phyloP scores from a whole-genome alignment of 2,113 vertebrate species.

The Otus sunia region DNA sequence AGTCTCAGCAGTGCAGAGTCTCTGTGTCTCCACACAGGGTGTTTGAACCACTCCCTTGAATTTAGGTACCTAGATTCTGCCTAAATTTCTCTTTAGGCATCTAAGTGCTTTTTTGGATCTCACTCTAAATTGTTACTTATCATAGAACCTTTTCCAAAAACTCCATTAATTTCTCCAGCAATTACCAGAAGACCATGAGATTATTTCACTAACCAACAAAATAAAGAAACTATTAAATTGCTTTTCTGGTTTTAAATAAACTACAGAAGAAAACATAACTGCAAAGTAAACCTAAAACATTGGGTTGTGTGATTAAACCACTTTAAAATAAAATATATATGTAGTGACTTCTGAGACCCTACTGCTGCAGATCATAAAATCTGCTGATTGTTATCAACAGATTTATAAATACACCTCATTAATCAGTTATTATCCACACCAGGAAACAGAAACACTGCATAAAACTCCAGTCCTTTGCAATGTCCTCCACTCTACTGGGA shows the following conservation, averaged over 20 bases:
- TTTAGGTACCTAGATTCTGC: not conserved
- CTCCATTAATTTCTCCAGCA: constrained; percentile 24
- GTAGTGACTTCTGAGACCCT: not conserved
- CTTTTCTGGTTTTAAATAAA: constrained; percentile 27
- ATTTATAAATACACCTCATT: not conserved
- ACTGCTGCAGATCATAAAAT: not conserved
- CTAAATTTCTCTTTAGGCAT: not conserved
- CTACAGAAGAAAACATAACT: not conserved
- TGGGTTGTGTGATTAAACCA: not conserved
- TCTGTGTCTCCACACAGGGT: not conserved
- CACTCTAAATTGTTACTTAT: not conserved
- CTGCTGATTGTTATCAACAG: not conserved
- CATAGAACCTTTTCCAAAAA: constrained; percentile 28
- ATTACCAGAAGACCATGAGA: constrained; percentile 12
- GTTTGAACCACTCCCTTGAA: not conserved
- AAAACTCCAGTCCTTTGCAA: not conserved
- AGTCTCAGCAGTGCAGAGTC: not conserved
- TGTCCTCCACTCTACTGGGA: not conserved
- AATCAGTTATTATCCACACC: not conserved
- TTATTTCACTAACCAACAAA: constrained; percentile 25
- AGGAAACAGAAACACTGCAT: not conserved
- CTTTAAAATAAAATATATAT: not conserved
- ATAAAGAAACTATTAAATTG: not conserved
- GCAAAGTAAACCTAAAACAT: not conserved
- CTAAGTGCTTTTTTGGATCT: constrained; percentile 59